Conservation (phyloP, 35 echinoderm and acorn worm genomes). For the Anneissia japonica region DNA sequence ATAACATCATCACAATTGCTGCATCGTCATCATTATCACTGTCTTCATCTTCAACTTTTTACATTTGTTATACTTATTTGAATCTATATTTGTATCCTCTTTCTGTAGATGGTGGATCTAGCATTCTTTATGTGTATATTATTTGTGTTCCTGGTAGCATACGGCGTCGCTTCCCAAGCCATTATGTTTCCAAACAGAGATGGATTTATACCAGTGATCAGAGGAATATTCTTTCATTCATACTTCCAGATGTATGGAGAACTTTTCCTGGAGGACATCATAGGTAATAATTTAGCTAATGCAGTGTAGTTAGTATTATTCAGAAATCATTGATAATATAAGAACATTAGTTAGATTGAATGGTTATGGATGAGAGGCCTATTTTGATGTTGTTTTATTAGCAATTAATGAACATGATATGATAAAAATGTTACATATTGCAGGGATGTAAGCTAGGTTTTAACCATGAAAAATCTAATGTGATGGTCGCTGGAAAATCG, state of each 20-base stretch:
- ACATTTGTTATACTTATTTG: neutral
- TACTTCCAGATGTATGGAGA: constrained; percentile 82
- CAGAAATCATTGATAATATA: neutral
- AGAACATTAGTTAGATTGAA: neutral
- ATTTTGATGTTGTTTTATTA: neutral
- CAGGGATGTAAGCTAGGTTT: no score
- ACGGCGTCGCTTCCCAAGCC: constrained; percentile 53
- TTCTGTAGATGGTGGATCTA: constrained; percentile 52
- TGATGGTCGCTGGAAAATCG: no score
- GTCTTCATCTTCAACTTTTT: neutral
- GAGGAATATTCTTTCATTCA: constrained; percentile 30
- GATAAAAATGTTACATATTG: no score
- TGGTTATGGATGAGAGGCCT: neutral
- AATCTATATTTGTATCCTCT: neutral
- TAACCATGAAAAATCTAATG: no score
- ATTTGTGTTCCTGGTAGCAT: constrained; percentile 48
- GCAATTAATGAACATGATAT: neutral
- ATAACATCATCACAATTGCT: no score
- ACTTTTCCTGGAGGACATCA: constrained; percentile 44
- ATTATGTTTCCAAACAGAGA: constrained; percentile 49
- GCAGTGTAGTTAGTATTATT: neutral
- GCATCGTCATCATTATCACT: constrained; percentile 2
- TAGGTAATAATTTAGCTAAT: neutral
- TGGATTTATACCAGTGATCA: constrained; percentile 8
- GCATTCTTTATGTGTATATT: constrained; percentile 52